Conservation (phyloP, 2,888 invertebrate genomes). For the Epiblema foenella region DNA sequence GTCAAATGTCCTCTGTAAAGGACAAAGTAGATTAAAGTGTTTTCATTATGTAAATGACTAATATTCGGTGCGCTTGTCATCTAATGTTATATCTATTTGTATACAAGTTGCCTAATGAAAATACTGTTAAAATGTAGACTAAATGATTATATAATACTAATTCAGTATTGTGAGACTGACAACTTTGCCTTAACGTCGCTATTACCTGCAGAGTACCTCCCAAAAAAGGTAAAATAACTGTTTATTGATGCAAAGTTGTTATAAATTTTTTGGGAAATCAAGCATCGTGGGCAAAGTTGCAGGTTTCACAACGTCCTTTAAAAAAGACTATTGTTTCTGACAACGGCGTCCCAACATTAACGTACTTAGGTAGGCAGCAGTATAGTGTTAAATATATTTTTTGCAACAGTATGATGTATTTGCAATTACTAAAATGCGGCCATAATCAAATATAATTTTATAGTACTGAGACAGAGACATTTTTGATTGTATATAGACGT, state of each 20-base stretch:
- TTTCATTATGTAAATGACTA: not conserved
- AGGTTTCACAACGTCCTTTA: not conserved
- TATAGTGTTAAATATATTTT: slow-evolving; percentile 69
- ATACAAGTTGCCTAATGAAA: not conserved
- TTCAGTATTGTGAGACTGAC: not conserved
- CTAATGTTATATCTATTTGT: no score
- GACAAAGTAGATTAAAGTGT: not conserved
- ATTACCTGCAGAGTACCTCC: not conserved
- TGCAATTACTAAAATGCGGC: slow-evolving; percentile 68
- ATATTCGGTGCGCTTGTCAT: no score
- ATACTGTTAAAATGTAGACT: no score
- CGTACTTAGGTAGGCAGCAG: slow-evolving; percentile 44
- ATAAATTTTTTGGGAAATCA: not conserved
- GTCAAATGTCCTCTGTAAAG: not conserved
- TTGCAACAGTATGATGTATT: slow-evolving; percentile 71
- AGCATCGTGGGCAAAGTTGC: not conserved
- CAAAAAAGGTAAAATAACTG: not conserved
- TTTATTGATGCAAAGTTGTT: not conserved
- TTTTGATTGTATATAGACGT: slow-evolving; percentile 24
- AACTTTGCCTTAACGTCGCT: not conserved
- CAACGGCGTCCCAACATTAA: slow-evolving; percentile 25
- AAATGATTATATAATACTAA: not conserved
- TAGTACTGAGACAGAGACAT: slow-evolving; percentile 38
- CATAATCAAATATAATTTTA: slow-evolving; percentile 59
- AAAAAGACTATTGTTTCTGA: not conserved